Evolutionary conservation across 2,888 invertebrate genomes (phyloP).

Genomic region (Drosophila stalkeri): DNA sequence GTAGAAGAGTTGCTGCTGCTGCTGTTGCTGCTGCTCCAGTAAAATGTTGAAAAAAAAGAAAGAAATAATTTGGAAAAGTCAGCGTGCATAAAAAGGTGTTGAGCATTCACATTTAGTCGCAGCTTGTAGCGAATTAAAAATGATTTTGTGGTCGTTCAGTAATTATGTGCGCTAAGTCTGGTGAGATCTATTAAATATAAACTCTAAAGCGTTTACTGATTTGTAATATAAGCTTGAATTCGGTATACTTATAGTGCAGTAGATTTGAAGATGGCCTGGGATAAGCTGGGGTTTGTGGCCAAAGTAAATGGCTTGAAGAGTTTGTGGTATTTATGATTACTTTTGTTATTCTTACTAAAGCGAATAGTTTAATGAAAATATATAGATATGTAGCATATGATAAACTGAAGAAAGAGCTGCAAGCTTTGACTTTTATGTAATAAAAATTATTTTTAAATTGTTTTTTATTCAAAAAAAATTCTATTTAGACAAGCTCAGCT

Average conservation of each 20-base stretch:
- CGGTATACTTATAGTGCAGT: not conserved
- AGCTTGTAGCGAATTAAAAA: conserved; percentile 18
- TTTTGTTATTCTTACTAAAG: not conserved
- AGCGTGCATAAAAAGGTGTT: conserved; percentile 24
- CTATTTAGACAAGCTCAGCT: too few species aligned
- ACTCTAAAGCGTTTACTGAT: not conserved
- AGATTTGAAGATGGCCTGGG: not conserved
- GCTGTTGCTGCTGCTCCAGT: not conserved
- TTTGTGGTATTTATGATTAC: not conserved
- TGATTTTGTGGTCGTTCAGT: conserved; percentile 16
- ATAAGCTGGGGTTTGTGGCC: not conserved
- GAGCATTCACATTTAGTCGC: conserved; percentile 11
- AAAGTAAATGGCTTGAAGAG: not conserved
- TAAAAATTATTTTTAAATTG: too few species aligned
- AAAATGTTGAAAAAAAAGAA: not conserved
- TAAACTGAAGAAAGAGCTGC: too few species aligned
- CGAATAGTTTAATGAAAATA: not conserved
- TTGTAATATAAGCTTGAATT: not conserved
- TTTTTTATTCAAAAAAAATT: too few species aligned
- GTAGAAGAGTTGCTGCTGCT: conserved; percentile 5
- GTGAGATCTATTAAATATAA: not conserved
- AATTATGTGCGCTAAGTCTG: conserved; percentile 26
- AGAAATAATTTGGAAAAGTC: conserved; percentile 20
- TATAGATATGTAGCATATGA: too few species aligned
- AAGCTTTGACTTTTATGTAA: too few species aligned